Evolutionary conservation across 2,113 vertebrate genomes (phyloP).

Genomic region (Gobius niger): DNA sequence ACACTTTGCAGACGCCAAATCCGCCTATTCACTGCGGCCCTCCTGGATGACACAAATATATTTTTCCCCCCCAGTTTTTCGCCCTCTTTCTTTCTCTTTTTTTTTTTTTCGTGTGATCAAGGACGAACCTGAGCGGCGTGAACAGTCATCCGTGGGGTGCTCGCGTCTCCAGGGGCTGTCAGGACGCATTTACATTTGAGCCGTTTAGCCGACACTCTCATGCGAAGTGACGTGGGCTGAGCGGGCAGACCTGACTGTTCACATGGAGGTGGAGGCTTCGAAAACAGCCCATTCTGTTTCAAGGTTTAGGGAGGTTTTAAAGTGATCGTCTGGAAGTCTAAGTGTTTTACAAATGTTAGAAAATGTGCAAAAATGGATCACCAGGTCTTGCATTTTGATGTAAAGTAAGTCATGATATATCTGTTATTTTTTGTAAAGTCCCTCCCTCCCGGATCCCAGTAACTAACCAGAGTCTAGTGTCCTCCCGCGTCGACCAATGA

Average conservation of each 20-base stretch:
- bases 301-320: too few species aligned
- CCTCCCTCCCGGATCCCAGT: too few species aligned
- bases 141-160: constrained; percentile 59
- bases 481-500: too few species aligned
- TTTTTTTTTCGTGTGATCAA: constrained; percentile 39
- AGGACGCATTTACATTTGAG: constrained; percentile 68
- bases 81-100: constrained; percentile 27
- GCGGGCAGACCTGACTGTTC: constrained; percentile 47
- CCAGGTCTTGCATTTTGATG: too few species aligned
- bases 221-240: constrained; percentile 54
- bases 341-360: too few species aligned
- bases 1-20: constrained; percentile 65
- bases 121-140: constrained; percentile 67
- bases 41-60: constrained; percentile 61
- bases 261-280: constrained; percentile 41
- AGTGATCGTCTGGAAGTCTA: too few species aligned
- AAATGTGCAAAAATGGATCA: too few species aligned
- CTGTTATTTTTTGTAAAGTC: too few species aligned
- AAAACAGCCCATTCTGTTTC: neutral
- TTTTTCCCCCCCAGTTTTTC: constrained; percentile 40
- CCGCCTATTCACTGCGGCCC: constrained; percentile 60
- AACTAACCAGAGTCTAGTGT: too few species aligned
- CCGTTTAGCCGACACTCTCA: constrained; percentile 60
- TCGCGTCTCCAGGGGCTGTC: constrained; percentile 73
- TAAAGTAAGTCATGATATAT: too few species aligned